Conservation (phyloP, 2,113 vertebrate species). For the Meleagris gallopavo region DNA sequence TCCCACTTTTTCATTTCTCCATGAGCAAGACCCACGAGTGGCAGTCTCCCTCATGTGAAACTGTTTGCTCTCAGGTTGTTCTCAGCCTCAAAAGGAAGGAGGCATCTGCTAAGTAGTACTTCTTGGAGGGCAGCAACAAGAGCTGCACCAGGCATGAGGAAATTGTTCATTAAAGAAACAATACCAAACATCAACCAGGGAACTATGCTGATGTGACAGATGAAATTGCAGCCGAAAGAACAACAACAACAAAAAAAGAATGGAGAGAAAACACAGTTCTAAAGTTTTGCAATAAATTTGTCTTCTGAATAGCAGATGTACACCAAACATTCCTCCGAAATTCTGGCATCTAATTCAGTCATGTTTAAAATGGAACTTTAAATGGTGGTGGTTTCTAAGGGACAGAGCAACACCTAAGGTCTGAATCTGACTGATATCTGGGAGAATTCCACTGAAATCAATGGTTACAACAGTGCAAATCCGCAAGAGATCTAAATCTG, state of each 20-base stretch:
- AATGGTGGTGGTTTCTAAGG: background rate
- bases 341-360: background rate
- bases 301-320: background rate
- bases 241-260: background rate
- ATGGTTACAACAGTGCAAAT: constrained; percentile 22
- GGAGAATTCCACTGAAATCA: constrained; percentile 48
- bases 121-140: background rate
- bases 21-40: background rate
- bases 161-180: background rate
- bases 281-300: background rate
- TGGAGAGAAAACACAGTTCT: background rate
- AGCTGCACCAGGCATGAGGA: background rate
- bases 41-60: background rate
- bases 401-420: background rate
- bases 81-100: background rate
- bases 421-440: background rate
- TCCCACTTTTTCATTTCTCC: constrained; percentile 20
- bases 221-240: background rate
- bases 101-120: background rate
- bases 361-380: background rate
- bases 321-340: background rate
- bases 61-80: background rate
- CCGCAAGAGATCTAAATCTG: constrained; percentile 68
- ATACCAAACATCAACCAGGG: background rate
- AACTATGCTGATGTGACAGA: background rate